Evolutionary conservation across 2,797 vertebrate species (phyloP), one percentile per base, ranked within the genome.

Genomic region (Acrossocheilus fasciatus): DNA sequence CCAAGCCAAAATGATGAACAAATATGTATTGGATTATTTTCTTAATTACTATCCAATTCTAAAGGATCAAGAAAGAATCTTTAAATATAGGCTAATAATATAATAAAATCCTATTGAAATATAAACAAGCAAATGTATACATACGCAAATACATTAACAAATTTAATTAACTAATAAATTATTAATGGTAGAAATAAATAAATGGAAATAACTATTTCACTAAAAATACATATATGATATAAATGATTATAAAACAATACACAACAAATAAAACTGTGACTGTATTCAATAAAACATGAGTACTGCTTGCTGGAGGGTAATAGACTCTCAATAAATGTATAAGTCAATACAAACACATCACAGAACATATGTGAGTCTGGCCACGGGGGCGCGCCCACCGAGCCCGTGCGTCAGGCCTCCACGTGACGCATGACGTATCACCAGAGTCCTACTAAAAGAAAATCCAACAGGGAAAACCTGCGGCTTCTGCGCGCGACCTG

Each of bases 361-460:
- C 0, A 41, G n/a, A 41, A 41, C 34, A 43, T 76, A 23, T 76
- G 30, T 3, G 4, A 47, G 64, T 82, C 20, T 52, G 30, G 30
- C 39, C 36, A 26, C 54, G 77, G 77, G 54, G 77, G 36, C 83
- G 83, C 75, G 75, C 52, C 64, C 7, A 59, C 18, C 75, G 50
- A 59, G 66, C 17, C 26, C n/a, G 41, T 80, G 85, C 87, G 85
- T 87, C 89, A 81, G 30, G 17, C 41, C 7, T 50, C 92, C 95
- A 95, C 87, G 95, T 96, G 95, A 95, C 91, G 8, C 62, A 12
- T 94, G 95, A 95, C 95, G 95, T 93, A 34, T n/a, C 11, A 78
- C 70, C 47, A 50, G 82, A 86, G 70, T 91, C 83, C 70, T 87
- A 50, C 92, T 93, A 93, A 92, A 94, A 89, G 83, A 90, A 91